phyloP scores from a whole-genome alignment of 1,140 invertebrate species.

The Macrostomum lignano region DNA sequence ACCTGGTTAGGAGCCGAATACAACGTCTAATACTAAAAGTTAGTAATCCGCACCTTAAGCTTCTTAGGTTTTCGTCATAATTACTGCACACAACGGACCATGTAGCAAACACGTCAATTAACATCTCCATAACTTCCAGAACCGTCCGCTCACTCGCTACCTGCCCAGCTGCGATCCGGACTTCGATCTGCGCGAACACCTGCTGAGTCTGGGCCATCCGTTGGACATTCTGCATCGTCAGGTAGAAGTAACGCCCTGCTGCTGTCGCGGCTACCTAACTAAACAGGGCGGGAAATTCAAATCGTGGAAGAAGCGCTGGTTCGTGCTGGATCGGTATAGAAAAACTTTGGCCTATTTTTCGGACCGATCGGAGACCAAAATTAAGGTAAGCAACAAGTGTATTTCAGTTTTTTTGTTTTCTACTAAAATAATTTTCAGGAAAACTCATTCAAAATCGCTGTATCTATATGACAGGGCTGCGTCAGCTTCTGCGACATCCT shows the following conservation, averaged over 20 bases:
- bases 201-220: conserved; percentile 71
- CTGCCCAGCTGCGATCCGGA: conserved; percentile 52
- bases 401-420: too few relatives aligned
- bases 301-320: conserved; percentile 82
- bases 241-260: conserved; percentile 42
- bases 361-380: conserved; percentile 57
- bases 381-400: too few relatives aligned
- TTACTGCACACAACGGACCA: too few relatives aligned
- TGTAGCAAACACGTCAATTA: too few relatives aligned
- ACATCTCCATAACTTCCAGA: too few relatives aligned
- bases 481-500: conserved; percentile 86
- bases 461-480: too few relatives aligned
- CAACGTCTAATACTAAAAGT: too few relatives aligned
- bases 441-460: too few relatives aligned
- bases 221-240: conserved; percentile 53
- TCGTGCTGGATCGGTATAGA: conserved; percentile 57
- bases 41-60: too few relatives aligned
- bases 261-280: conserved; percentile 60
- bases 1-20: too few relatives aligned
- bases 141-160: conserved; percentile 59
- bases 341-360: conserved; percentile 63
- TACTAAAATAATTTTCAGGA: too few relatives aligned
- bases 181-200: conserved; percentile 57
- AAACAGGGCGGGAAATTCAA: conserved; percentile 62
- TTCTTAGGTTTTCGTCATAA: too few relatives aligned